Conservation (phyloP, 1,140 invertebrate genomes). For the Pectinophora gossypiella region DNA sequence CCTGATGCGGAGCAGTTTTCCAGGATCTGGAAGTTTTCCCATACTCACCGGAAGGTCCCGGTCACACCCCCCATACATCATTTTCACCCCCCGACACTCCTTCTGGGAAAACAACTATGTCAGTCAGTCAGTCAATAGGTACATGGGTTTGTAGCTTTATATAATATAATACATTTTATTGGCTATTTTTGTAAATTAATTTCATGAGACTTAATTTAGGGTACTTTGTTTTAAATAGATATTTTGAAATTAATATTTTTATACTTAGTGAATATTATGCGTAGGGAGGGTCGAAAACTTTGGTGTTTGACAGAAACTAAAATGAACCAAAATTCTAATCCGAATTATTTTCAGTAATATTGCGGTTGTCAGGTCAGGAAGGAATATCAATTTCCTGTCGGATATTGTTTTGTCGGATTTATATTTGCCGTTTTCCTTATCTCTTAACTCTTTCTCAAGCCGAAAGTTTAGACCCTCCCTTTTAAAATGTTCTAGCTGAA, state of each 20-base stretch:
- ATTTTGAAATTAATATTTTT: constrained; percentile 71
- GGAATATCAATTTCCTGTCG: neutral
- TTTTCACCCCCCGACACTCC: no score
- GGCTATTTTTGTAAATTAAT: constrained; percentile 63
- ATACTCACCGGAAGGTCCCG: no score
- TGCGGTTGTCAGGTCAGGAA: neutral
- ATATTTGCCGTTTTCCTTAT: neutral
- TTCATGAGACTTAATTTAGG: constrained; percentile 45
- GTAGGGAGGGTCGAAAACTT: constrained; percentile 1
- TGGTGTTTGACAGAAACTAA: constrained; percentile 14
- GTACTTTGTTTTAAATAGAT: constrained; percentile 46
- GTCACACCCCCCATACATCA: no score
- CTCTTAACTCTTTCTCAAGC: constrained; percentile 1
- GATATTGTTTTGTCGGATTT: neutral
- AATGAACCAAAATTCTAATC: neutral
- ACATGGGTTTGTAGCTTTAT: no score
- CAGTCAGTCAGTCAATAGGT: no score
- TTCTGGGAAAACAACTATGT: no score
- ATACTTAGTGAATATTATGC: constrained; percentile 53
- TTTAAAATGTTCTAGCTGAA: constrained; percentile 31
- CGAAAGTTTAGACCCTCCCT: neutral
- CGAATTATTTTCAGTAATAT: neutral
- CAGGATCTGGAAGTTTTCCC: no score
- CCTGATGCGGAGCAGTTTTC: no score
- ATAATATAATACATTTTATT: constrained; percentile 63